A percentile compares a stretch with the other conserved stretches of the same genome.
Evolutionary conservation across 2,888 invertebrate genomes (phyloP).

Genomic region (Periphyllus acericola): DNA sequence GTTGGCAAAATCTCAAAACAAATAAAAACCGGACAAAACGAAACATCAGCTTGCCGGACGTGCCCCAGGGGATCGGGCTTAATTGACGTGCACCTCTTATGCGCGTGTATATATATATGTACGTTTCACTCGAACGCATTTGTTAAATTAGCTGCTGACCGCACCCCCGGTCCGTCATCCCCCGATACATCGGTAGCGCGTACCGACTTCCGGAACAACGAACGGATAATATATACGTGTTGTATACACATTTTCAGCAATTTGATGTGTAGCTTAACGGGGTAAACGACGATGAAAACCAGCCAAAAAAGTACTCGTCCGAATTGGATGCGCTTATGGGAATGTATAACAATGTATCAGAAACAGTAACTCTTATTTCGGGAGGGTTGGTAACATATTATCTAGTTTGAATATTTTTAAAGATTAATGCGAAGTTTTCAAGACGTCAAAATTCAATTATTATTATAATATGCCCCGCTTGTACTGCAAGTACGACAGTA

Average conservation of each 20-base stretch:
- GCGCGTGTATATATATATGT: too few species aligned
- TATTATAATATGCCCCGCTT: too few species aligned
- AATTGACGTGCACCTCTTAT: conserved; percentile 51
- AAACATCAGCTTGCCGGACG: conserved; percentile 30
- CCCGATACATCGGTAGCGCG: neutral
- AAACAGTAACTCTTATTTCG: too few species aligned
- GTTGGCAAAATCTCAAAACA: conserved; percentile 57
- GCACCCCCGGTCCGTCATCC: too few species aligned
- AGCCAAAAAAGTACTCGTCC: too few species aligned
- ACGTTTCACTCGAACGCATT: conserved; percentile 52
- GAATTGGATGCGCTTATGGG: too few species aligned
- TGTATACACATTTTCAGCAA: neutral
- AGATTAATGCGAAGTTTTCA: too few species aligned
- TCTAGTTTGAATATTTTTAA: too few species aligned
- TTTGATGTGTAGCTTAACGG: neutral
- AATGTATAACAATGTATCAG: too few species aligned
- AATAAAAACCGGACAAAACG: conserved; percentile 2
- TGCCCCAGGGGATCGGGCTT: conserved; percentile 40
- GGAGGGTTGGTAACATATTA: too few species aligned
- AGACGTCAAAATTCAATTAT: too few species aligned
- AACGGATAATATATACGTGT: neutral
- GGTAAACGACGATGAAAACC: neutral
- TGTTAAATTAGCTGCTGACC: conserved; percentile 54
- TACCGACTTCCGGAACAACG: neutral
- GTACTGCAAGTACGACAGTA: too few species aligned